Conservation (phyloP, 2,113 vertebrate genomes). For the Peromyscus maniculatus region DNA sequence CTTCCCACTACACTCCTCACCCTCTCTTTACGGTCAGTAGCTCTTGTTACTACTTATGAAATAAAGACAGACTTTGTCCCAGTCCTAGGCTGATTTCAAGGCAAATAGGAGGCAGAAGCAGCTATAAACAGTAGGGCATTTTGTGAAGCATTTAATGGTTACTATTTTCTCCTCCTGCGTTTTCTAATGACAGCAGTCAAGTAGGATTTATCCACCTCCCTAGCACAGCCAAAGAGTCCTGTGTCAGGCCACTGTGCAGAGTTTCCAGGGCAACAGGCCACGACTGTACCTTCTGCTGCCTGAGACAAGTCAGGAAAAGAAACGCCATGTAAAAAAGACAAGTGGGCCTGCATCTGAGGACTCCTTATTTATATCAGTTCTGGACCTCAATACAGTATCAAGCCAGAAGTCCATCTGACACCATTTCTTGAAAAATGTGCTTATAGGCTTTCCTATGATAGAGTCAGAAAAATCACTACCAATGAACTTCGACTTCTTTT, state of each 20-base stretch:
- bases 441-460: background rate
- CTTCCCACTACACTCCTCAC: slow-evolving; percentile 4
- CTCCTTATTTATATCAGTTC: background rate
- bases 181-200: slow-evolving; percentile 69
- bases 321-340: background rate
- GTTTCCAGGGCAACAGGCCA: slow-evolving; percentile 60
- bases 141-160: slow-evolving; percentile 71
- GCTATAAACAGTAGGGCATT: slow-evolving; percentile 59
- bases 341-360: background rate
- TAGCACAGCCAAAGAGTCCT: slow-evolving; percentile 13
- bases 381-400: too few species aligned
- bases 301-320: slow-evolving; percentile 31
- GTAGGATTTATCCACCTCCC: slow-evolving; percentile 11
- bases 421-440: background rate
- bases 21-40: slow-evolving; percentile 19
- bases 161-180: slow-evolving; percentile 66
- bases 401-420: background rate
- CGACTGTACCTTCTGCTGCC: background rate
- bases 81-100: slow-evolving; percentile 47
- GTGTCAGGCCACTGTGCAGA: slow-evolving; percentile 44
- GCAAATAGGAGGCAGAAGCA: slow-evolving; percentile 49
- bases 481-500: background rate
- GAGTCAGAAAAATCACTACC: background rate
- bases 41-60: slow-evolving; percentile 48
- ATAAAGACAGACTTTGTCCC: slow-evolving; percentile 70